Conservation (phyloP, 2,888 invertebrate genomes). For the Linnaemya vulpina region DNA sequence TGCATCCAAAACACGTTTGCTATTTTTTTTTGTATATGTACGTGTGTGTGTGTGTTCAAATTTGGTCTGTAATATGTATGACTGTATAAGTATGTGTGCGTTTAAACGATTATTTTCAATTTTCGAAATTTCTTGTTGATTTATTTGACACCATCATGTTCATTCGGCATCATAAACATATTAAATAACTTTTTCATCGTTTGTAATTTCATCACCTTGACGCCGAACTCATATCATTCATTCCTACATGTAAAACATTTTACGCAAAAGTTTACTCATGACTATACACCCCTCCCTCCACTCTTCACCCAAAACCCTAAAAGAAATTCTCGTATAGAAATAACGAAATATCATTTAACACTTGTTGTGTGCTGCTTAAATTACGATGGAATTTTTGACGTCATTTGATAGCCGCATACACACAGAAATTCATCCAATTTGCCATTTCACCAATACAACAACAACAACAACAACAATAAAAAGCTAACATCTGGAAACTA, state of each 20-base stretch:
- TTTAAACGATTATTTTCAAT: no score
- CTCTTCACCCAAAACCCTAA: background rate
- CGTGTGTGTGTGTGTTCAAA: no score
- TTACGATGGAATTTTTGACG: conserved; percentile 55
- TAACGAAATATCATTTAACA: conserved; percentile 20
- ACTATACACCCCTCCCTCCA: background rate
- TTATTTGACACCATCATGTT: no score
- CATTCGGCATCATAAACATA: background rate
- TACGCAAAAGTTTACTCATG: background rate
- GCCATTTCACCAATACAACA: conserved; percentile 34
- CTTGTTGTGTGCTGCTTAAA: conserved; percentile 49
- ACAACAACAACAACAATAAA: conserved; percentile 29
- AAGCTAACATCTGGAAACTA: conserved; percentile 21
- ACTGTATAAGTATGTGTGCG: no score
- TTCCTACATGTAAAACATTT: background rate
- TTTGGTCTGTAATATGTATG: no score
- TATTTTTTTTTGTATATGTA: background rate
- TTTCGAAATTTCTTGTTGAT: no score
- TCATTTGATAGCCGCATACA: conserved; percentile 18
- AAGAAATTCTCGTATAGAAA: conserved; percentile 14
- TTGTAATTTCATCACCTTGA: conserved; percentile 28
- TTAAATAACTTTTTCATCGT: conserved; percentile 4
- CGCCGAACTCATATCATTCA: background rate
- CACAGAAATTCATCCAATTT: background rate
- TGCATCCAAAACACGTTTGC: no score